Evolutionary conservation across 1,140 invertebrate species (phyloP).

Genomic region (Trichonephila clavipes): DNA sequence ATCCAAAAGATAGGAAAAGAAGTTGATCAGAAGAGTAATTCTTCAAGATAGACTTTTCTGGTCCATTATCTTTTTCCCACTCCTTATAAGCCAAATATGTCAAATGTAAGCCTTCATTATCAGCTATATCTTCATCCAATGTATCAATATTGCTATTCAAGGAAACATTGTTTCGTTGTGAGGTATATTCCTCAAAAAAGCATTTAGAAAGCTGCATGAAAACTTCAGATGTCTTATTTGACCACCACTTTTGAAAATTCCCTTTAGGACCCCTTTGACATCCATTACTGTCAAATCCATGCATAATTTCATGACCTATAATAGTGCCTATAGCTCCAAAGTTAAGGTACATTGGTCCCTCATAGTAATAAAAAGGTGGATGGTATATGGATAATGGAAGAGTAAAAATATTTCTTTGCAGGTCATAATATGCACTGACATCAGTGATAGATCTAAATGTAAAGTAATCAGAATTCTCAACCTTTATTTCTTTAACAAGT

Average conservation of each 20-base stretch:
- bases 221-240: slow-evolving; percentile 82
- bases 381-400: slow-evolving; percentile 43
- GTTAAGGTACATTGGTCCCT: slow-evolving; percentile 80
- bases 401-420: slow-evolving; percentile 33
- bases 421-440: slow-evolving; percentile 65
- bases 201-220: slow-evolving; percentile 84
- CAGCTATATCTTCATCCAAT: slow-evolving; percentile 65
- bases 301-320: slow-evolving; percentile 83
- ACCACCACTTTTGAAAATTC: slow-evolving; percentile 83
- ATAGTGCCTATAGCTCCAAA: slow-evolving; percentile 83
- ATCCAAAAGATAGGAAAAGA: slow-evolving; percentile 67
- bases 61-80: slow-evolving; percentile 25
- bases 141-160: neutral
- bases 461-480: neutral
- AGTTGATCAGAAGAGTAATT: slow-evolving; percentile 55
- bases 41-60: neutral
- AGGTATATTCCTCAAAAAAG: slow-evolving; percentile 83
- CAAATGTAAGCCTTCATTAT: slow-evolving; percentile 49
- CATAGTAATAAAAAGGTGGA: slow-evolving; percentile 53
- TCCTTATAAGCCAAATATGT: slow-evolving; percentile 59
- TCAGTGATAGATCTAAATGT: slow-evolving; percentile 46
- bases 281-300: slow-evolving; percentile 83
- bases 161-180: neutral
- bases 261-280: slow-evolving; percentile 62
- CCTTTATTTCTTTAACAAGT: neutral